These are phyloP conservation scores for Standfussiana lucernea DNA, from an alignment of 2,888 invertebrate species.

Conservation along the genomic window DNA sequence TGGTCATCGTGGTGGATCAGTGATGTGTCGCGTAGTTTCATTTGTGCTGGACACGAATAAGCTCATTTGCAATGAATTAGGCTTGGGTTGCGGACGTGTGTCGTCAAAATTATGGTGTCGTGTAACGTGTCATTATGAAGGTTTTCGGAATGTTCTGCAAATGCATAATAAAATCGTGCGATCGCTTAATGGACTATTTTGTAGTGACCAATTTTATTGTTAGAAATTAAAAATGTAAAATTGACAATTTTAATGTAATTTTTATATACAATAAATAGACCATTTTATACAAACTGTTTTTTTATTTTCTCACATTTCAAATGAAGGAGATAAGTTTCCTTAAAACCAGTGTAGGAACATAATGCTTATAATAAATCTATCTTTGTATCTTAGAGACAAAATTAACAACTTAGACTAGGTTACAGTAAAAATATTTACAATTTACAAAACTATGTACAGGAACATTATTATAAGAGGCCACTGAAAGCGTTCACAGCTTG, in stretches of 20 bases:
- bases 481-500: conserved; percentile 82
- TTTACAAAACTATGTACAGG: conserved; percentile 77
- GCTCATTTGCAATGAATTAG: conserved; percentile 62
- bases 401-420: conserved; percentile 63
- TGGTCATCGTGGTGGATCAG: conserved; percentile 32
- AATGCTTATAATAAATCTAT: conserved; percentile 65
- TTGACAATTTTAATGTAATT: conserved; percentile 91
- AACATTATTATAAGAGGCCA: conserved; percentile 81
- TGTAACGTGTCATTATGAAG: conserved; percentile 71
- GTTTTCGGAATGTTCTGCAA: conserved; percentile 81
- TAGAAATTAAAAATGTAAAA: conserved; percentile 88
- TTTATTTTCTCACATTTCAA: conserved; percentile 77
- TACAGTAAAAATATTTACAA: conserved; percentile 73
- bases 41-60: conserved; percentile 69
- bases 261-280: conserved; percentile 91
- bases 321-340: conserved; percentile 66
- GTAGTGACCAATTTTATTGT: conserved; percentile 90
- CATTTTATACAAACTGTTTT: conserved; percentile 89
- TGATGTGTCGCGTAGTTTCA: conserved; percentile 48
- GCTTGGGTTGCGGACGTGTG: conserved; percentile 67
- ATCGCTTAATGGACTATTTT: conserved; percentile 90
- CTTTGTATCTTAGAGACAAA: conserved; percentile 63
- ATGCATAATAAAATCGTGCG: conserved; percentile 87
- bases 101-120: conserved; percentile 70
- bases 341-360: conserved; percentile 78